Evolutionary conservation across 2,797 vertebrate species (phyloP).

Genomic region (Notolabrus celidotus): DNA sequence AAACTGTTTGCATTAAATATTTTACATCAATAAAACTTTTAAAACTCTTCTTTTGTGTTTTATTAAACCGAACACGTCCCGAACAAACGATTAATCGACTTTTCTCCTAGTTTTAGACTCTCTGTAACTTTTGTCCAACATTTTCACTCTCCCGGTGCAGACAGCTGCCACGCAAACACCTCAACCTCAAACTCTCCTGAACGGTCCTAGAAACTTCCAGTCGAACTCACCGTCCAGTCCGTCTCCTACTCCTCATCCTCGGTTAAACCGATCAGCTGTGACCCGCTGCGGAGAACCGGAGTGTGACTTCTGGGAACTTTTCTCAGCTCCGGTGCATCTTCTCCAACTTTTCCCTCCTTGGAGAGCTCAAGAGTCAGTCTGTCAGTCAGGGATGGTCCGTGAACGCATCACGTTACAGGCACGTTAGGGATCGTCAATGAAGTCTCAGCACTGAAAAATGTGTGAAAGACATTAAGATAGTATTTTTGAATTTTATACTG

Average conservation of each 20-base stretch:
- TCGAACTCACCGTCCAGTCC: conserved; percentile 22
- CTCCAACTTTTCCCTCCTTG: conserved; percentile 7
- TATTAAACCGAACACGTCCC: too few relatives aligned
- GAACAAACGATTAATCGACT: not conserved
- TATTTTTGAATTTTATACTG: not conserved
- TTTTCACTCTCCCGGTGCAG: conserved; percentile 7
- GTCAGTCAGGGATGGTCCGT: conserved; percentile 10
- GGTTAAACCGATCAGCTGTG: conserved; percentile 1
- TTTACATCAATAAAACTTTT: conserved; percentile 15
- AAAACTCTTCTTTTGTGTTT: not conserved
- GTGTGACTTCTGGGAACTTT: not conserved
- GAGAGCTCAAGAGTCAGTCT: not conserved
- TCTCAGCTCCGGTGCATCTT: conserved; percentile 31
- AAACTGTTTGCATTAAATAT: not conserved
- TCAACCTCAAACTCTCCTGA: not conserved
- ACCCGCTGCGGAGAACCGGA: conserved; percentile 9
- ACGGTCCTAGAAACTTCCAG: not conserved
- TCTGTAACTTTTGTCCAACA: not conserved
- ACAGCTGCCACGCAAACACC: conserved; percentile 73
- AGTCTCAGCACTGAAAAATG: conserved; percentile 20
- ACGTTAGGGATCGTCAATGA: conserved; percentile 59
- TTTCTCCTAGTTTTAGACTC: not conserved
- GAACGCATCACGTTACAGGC: conserved; percentile 36
- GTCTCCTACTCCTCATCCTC: conserved; percentile 7
- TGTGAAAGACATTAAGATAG: not conserved